Evolutionary conservation across 2,113 vertebrate species (phyloP), one percentile per base, ranked within the genome.

Genomic region (Stegastes partitus): DNA sequence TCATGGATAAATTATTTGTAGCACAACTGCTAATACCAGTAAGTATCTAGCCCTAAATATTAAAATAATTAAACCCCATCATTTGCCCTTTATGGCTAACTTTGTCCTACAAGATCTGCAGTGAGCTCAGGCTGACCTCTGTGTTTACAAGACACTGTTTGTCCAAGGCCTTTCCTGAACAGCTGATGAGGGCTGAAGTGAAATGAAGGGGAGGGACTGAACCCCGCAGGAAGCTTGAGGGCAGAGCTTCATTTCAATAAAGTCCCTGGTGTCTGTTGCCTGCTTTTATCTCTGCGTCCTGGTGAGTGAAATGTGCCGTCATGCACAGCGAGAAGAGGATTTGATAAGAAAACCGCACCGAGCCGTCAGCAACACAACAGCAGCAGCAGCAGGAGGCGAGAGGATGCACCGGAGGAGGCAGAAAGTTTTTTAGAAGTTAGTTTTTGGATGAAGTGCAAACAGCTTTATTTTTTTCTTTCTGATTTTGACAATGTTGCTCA

Each of bases 151-250:
- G 49, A 59, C 42, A 10, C 31, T 34, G 31, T 7, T 8, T 44
- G 1, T 39, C 61, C 23, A 21, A 65, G 49, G 59, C 34, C 59
- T 65, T 44, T 61, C 31, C 25, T 74, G 72, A 37, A 15, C 73
- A 81, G 72, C 51, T 74, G 82, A 62, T 78, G 62, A 49, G 37
- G 37, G 26, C 31, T 42, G 69, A 50, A 28, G 53, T 82, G 26
- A 76, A 71, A 44, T 44, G 28, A 67, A 71, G 82, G 82, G 91
- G 92, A 81, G 90, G 88, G 88, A 65, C 90, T 53, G 68, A 68
- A 42, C 23, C 54, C 65, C 65, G 57, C 62, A 73, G 75, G 54
- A 77, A 71, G 56, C 72, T 84, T 64, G 70, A 82, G 75, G 84
- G 77, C 87, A 82, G 65, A 73, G 65, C 39, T 47, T 55, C 14